A percentile compares a stretch with the other conserved stretches of the same genome.
Evolutionary conservation across 2,888 invertebrate species (phyloP).

Genomic region (Elmis aenea): DNA sequence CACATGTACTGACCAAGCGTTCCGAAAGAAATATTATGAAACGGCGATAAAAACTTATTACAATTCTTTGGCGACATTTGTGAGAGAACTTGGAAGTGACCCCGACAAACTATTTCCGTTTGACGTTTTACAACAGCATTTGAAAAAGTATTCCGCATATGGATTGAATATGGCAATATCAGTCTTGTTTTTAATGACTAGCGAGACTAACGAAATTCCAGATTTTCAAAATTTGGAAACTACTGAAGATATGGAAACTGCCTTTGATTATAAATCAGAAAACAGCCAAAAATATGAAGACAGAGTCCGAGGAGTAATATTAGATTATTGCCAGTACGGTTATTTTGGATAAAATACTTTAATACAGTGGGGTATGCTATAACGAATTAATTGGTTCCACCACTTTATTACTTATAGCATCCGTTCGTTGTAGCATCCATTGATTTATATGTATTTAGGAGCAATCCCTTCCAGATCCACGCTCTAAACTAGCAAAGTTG

Average conservation of each 20-base stretch:
- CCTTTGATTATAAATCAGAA: constrained; percentile 14
- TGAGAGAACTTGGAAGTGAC: constrained; percentile 24
- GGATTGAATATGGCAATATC: constrained; percentile 17
- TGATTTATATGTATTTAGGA: no score
- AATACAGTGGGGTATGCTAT: no score
- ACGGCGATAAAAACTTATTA: constrained; percentile 27
- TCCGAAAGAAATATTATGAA: constrained; percentile 25
- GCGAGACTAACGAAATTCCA: constrained; percentile 26
- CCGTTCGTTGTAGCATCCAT: no score
- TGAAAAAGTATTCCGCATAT: constrained; percentile 25
- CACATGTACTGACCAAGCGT: constrained; percentile 21
- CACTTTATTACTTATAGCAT: no score
- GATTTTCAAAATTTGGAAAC: constrained; percentile 19
- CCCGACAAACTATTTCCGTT: constrained; percentile 27
- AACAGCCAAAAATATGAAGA: constrained; percentile 15
- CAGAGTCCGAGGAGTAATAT: constrained; percentile 17
- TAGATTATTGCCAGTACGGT: constrained; percentile 11
- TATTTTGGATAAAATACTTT: no score
- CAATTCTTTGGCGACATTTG: constrained; percentile 20
- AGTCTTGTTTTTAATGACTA: constrained; percentile 26
- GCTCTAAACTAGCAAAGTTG: no score
- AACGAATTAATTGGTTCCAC: no score
- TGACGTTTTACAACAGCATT: constrained; percentile 23
- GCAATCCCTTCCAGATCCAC: no score
- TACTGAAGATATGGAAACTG: constrained; percentile 5